Base-by-base conservation (phyloP, 2,797 vertebrate species). In the Phoxinus dragarum region DNA sequence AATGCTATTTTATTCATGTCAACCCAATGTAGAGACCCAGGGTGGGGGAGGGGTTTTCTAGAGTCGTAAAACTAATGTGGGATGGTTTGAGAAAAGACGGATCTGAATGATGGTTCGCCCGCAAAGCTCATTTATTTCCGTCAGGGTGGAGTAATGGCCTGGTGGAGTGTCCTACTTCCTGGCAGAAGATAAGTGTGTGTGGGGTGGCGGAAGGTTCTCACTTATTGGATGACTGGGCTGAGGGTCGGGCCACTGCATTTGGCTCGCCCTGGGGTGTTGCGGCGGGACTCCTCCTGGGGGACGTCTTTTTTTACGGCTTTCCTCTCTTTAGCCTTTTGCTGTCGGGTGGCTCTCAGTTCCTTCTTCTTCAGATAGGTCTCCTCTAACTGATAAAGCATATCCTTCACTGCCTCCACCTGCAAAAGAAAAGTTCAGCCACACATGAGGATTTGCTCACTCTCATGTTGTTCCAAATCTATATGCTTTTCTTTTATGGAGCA, bases 381-480 rank as follows among this genome's bases (percentile, higher is more conserved):
- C 90, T 95, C 95, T 89, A 87, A 81, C 84, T 92, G 88, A 81
- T 95, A 92, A 42, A 96, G 76, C 86, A 92, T 92, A 81, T 94
- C 93, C 93, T 96, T 91, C 88, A 95, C 75, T 80, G 84, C 69
- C 16, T 81, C 83, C 64, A 91, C 88, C 89, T 91, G 71, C 27
- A 80, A 82, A 42, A 56, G 27, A 69, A 54, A 67, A 17, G 31
- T n/a, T 36, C 31, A 16, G 10, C 23, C 52, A 27, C 44, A 44
- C 23, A 16, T 27, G 23, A 75, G 36, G 49, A 36, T 75, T 54
- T 23, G 19, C 31, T 11, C 3, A 52, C 27, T 9, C 47, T 74
- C 47, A 74, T 52, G 19, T 40, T 11, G 36, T 69, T 23, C 36
- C 66, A 68, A 67, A 67, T 67, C 7, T 17, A 21, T 36, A 36